Evolutionary conservation across 1,140 invertebrate genomes (phyloP), one percentile per base, ranked within the genome.

Genomic region (Drosophila orosa): DNA sequence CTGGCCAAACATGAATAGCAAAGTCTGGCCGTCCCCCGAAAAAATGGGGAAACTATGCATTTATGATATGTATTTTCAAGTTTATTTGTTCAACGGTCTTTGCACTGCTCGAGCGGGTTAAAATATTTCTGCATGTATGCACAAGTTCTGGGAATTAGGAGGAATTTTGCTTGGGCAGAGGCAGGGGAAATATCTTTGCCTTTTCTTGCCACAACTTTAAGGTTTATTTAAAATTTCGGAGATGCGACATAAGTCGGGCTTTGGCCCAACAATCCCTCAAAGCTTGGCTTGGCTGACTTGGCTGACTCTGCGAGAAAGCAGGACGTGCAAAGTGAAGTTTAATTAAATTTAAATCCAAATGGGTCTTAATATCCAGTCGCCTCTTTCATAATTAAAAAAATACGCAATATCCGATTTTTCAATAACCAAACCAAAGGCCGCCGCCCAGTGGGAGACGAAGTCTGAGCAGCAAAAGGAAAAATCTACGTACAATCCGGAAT

Each of bases 321-420:
- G 44, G 15, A 27, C 0, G 55, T 24, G 27, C 31, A 33, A 22
- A 56, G 73, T 31, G 45, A 58, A 67, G 27, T 85, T 86, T 67
- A 76, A 79, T 84, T 83, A 72, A 78, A 83, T 74, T 71, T 48
- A 74, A 78, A 44, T 57, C 65, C 74, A 78, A 75, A 78, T 75
- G 71, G 71, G 42, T 78, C 68, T 82, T 78, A 81, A 82, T 75
- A 78, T 66, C 45, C 73, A 57, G 35, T 45, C 62, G 61, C 42
- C 44, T 63, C 54, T 58, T 66, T 77, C 57, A 59, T 85, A 81
- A 85, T 86, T 85, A 85, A 78, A 85, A 85, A 85, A 80, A 80
- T 77, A 72, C 74, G 65, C 82, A 81, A 78, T 81, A 86, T 86
- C 75, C 74, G 74, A 82, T 80, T 80, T 80, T 83, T 74, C 74